Base-by-base conservation (phyloP, 2,797 vertebrate species). In the Vireo griseus region DNA sequence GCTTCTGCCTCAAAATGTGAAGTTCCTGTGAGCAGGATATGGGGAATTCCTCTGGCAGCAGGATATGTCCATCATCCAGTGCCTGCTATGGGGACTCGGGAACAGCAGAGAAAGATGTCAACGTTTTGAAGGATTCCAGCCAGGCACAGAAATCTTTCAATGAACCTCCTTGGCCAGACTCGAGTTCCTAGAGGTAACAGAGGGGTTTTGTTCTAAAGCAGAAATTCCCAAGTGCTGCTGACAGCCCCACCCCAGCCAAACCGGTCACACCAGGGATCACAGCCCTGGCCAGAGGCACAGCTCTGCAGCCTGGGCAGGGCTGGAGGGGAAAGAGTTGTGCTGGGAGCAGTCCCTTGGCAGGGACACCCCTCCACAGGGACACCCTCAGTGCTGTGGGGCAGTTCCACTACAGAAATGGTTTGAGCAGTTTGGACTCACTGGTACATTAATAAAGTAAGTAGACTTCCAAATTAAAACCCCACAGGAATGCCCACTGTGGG, bases 31-130 rank as follows among this genome's bases (percentile, higher is more conserved):
- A 63, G 76, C 83, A 77, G 84, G 93, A 92, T 87, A 66, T 11
- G 59, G 93, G 89, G 92, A 94, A 96, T 94, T 92, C 82, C 92
- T 91, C 91, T 19, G 65, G 86, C 74, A 94, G 81, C 80, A 85
- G 92, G 93, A 95, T 71, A 48, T 3, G 17, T 79, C 94, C 47
- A 5, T 81, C 88, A 88, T 6, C 65, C 72, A 42, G 63, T 1
- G 40, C 13, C 88, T 83, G 88, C 74, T 44, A 2, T 0, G 0
- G 55, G 51, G 67, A n/a, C 67, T 79, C 89, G 57, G 89, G 81
- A 93, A 66, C 0, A 13, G 66, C 83, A 75, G 65, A 29, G 58
- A 62, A 68, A 77, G 51, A 54, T 2, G 5, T 84, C 42, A 66
- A 45, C 0, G 0, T 83, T 93, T 63, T 69, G 44, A 85, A 78